phyloP scores from a whole-genome alignment of 2,113 vertebrate species.

The Probosciger aterrimus region DNA sequence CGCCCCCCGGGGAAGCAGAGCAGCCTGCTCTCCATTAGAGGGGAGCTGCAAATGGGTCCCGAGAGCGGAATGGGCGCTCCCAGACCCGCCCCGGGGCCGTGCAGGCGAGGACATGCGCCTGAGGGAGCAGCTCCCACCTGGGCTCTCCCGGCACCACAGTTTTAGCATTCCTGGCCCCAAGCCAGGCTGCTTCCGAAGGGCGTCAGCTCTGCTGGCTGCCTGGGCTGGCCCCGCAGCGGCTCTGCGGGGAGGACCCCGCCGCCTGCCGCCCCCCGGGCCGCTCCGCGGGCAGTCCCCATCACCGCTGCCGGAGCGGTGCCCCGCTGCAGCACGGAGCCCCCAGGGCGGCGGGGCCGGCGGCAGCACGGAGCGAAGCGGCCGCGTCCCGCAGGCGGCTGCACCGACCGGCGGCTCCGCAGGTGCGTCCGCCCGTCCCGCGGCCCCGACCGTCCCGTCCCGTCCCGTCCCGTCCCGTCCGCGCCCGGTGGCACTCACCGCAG shows the following conservation, averaged over 20 bases:
- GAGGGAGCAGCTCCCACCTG: neutral
- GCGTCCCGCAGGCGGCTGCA: no score
- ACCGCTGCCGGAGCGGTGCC: neutral
- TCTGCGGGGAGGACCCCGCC: neutral
- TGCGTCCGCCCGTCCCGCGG: neutral
- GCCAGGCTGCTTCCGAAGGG: conserved; percentile 9
- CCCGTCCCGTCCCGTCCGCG: neutral
- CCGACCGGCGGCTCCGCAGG: neutral
- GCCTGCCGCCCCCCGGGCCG: neutral
- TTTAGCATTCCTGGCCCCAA: conserved; percentile 9
- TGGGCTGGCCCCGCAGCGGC: neutral
- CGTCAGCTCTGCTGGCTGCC: neutral
- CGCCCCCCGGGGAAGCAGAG: neutral
- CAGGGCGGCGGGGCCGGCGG: no score
- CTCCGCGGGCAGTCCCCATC: neutral
- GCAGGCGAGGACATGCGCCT: neutral
- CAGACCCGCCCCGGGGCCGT: neutral
- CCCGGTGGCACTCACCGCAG: neutral
- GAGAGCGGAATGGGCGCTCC: neutral
- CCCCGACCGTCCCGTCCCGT: no score
- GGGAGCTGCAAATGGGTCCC: neutral
- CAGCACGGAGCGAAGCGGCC: no score
- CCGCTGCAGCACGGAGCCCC: neutral
- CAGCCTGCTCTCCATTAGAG: neutral
- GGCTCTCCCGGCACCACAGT: neutral